Evolutionary conservation across 2,113 vertebrate species (phyloP).

Genomic region (Corythornis vintsioides): DNA sequence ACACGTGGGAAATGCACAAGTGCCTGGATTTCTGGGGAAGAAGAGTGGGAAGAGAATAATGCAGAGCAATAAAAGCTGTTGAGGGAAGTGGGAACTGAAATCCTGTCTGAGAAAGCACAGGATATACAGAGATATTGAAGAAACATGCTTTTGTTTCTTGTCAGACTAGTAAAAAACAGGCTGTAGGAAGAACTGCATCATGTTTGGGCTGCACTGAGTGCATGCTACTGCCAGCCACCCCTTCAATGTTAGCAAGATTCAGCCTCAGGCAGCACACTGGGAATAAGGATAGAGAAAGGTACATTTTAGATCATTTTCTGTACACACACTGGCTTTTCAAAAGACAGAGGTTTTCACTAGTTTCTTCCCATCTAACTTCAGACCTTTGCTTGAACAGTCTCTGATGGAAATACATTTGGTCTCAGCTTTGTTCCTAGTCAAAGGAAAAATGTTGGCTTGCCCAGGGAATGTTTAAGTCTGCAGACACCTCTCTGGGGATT

Average conservation of each 20-base stretch:
- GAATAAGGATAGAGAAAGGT: background rate
- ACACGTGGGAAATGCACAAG: background rate
- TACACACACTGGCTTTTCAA: background rate
- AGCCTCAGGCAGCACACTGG: background rate
- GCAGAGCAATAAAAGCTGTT: background rate
- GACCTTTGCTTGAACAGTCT: background rate
- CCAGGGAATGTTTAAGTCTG: background rate
- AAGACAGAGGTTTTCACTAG: background rate
- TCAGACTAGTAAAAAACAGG: background rate
- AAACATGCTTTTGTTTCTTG: background rate
- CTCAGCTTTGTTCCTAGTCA: background rate
- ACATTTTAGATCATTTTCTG: rapidly evolving
- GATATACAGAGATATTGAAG: background rate
- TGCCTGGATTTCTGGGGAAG: background rate
- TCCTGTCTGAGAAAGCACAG: background rate
- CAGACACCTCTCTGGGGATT: background rate
- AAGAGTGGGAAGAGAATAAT: background rate
- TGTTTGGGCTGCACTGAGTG: background rate
- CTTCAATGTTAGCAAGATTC: background rate
- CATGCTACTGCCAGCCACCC: background rate
- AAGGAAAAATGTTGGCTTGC: background rate
- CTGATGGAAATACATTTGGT: background rate
- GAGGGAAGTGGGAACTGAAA: background rate
- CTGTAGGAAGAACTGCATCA: background rate
- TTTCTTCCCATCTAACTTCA: background rate